Percentiles rank a stretch among this genome's conserved stretches.
Evolutionary conservation across 2,888 invertebrate species (phyloP).

Genomic region (Mechanitis messenoides): DNA sequence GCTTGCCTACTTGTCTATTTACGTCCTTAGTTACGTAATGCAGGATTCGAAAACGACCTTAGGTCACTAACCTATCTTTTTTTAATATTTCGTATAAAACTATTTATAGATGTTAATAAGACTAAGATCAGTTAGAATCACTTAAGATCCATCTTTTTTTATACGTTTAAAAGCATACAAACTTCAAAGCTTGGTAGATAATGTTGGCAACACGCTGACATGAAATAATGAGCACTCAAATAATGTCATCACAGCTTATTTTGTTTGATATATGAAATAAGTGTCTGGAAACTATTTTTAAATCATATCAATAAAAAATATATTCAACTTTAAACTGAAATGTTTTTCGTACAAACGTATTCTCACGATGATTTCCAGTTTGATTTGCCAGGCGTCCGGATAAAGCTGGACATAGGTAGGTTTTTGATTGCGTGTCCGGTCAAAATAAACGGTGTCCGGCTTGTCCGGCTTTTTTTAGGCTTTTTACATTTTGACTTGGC

Average conservation of each 20-base stretch:
- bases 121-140: neutral
- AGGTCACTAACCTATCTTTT: too few species aligned
- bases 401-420: too few species aligned
- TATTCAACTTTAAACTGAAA: too few species aligned
- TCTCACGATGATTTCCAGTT: too few species aligned
- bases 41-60: neutral
- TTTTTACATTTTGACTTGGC: too few species aligned
- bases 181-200: constrained; percentile 7
- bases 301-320: too few species aligned
- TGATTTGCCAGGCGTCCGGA: too few species aligned
- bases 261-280: neutral
- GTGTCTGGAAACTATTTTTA: neutral
- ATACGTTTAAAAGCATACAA: neutral
- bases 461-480: too few species aligned
- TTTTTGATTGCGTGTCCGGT: too few species aligned
- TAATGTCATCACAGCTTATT: constrained; percentile 1
- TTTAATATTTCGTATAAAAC: too few species aligned
- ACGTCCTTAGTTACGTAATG: neutral
- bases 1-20: neutral
- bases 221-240: constrained; percentile 8
- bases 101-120: neutral
- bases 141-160: neutral
- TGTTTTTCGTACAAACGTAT: too few species aligned
- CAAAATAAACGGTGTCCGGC: too few species aligned
- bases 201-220: constrained; percentile 13